Base-by-base conservation (phyloP, 2,113 vertebrate species). In the Scomber japonicus region DNA sequence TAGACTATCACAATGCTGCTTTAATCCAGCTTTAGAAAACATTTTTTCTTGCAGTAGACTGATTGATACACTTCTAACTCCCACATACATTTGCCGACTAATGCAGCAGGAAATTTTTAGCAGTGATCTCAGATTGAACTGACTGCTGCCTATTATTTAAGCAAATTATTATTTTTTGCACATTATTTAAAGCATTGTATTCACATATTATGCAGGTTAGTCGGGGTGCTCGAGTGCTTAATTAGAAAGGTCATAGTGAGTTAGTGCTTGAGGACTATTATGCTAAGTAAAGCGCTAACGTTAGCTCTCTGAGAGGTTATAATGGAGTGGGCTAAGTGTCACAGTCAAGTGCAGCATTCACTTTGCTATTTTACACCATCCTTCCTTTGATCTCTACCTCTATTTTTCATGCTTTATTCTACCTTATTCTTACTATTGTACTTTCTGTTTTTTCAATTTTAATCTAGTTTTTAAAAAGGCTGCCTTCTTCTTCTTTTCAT, bases 281-380 rank as follows among this genome's bases (percentile, higher is more conserved):
- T 90, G 82, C 70, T 87, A 78, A 89, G 56, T 78, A 72, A 91
- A 87, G 84, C 74, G 76, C 82, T 79, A 77, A 71, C 72, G 67
- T 80, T 75, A 54, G 51, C 78, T 79, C 71, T 63, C 55, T 79
- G 73, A 79, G 75, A 61, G 81, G 86, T 80, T 72, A 76, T 75
- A 71, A 83, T 85, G 31, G 62, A 90, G 75, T 62, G 76, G 75
- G 70, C 64, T 67, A 44, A 85, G 82, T 81, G 84, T 78, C 13
- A 21, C 48, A 63, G 71, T 91, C 82, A 83, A 88, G 82, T 86
- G 71, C 60, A 73, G 61, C 74, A 31, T 78, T 89, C 57, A 27
- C 35, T 78, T 75, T 69, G 40, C 50, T 56, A 55, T 78, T 73
- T 82, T 60, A 63, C 68, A 21, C 65, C 60, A 71, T 83, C 65